Conservation (phyloP, 2,113 vertebrate species). For the Myrmophylax atrothorax region DNA sequence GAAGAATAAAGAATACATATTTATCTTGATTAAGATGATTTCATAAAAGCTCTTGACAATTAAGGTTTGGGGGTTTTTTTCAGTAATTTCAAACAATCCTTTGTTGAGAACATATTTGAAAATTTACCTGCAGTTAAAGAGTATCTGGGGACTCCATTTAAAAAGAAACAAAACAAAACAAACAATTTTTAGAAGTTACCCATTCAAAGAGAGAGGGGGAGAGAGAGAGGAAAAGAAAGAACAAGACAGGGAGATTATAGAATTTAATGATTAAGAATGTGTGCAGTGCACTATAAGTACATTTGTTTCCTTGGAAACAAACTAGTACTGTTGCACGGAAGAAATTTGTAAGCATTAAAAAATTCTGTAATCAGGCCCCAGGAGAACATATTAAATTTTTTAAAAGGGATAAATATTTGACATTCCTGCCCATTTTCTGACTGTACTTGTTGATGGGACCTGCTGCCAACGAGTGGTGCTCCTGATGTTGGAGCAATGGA, state of each 20-base stretch:
- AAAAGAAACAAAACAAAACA: not conserved
- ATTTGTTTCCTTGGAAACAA: constrained; percentile 82
- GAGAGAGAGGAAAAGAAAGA: constrained; percentile 6
- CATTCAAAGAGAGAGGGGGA: constrained; percentile 33
- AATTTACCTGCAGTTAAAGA: constrained; percentile 71
- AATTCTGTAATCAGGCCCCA: constrained; percentile 78
- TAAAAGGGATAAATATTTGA: constrained; percentile 80
- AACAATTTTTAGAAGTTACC: constrained; percentile 65
- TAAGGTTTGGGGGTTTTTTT: not conserved
- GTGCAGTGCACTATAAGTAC: constrained; percentile 63
- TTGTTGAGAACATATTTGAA: constrained; percentile 50
- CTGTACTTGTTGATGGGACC: constrained; percentile 60
- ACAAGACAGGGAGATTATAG: constrained; percentile 53
- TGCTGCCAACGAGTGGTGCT: constrained; percentile 57
- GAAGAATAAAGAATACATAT: constrained; percentile 54
- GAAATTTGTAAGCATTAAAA: constrained; percentile 79
- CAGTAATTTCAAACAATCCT: constrained; percentile 48
- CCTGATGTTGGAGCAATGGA: not conserved
- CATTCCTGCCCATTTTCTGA: constrained; percentile 63
- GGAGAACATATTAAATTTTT: constrained; percentile 76
- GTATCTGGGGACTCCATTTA: constrained; percentile 62
- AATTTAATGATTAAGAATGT: constrained; percentile 75
- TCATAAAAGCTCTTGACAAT: constrained; percentile 48
- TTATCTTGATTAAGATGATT: constrained; percentile 60
- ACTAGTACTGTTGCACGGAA: constrained; percentile 70